Conservation (phyloP, 2,113 vertebrate genomes). For the Cavia porcellus region DNA sequence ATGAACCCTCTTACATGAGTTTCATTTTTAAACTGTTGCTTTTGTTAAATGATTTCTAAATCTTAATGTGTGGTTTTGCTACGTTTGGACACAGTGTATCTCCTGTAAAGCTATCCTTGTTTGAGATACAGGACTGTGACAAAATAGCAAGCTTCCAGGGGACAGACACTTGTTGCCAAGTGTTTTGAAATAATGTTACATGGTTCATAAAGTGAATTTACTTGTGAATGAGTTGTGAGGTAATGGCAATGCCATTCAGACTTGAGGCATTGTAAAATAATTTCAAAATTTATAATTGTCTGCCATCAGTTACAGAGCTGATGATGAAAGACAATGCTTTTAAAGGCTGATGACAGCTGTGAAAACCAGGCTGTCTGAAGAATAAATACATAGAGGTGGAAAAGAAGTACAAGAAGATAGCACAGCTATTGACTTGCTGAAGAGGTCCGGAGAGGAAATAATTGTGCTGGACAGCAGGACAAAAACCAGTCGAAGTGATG, state of each 20-base stretch:
- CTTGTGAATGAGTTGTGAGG: not conserved
- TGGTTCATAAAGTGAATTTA: not conserved
- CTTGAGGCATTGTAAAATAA: not conserved
- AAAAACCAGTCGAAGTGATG: not conserved
- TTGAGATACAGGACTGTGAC: not conserved
- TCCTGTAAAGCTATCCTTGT: not conserved
- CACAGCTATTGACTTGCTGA: not conserved
- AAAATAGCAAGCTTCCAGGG: slow-evolving; percentile 52
- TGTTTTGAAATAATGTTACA: not conserved
- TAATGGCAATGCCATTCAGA: not conserved
- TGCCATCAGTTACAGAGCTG: not conserved
- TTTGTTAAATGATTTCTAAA: slow-evolving; percentile 33
- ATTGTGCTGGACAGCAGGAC: not conserved
- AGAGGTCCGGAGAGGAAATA: not conserved
- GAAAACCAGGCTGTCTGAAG: not conserved
- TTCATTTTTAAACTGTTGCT: slow-evolving; percentile 27
- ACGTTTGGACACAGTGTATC: not conserved
- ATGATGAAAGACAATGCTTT: not conserved
- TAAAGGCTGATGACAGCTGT: not conserved
- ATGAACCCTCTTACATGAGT: not conserved
- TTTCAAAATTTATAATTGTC: not conserved
- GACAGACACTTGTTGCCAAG: not conserved
- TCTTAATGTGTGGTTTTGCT: slow-evolving; percentile 6
- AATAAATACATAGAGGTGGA: not conserved
- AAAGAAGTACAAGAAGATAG: not conserved